Base-by-base conservation (phyloP, 2,888 invertebrate species). In the Agrilus cyanescens region DNA sequence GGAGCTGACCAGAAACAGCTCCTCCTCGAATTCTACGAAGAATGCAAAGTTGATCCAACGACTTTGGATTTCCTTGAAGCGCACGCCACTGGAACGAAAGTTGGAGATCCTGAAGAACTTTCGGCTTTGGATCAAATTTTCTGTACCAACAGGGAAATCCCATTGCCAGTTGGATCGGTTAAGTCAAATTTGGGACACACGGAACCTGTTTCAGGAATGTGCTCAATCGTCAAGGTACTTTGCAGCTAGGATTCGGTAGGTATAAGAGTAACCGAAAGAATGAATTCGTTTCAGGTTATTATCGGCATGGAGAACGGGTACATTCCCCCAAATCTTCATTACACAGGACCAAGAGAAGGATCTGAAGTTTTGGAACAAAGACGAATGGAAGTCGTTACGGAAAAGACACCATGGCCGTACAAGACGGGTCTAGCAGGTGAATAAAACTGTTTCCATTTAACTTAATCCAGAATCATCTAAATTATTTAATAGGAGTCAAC, bases 161-260 rank as follows among this genome's bases (percentile, higher is more conserved):
- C 94, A 0, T 72, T 94, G 0, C 67, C 77, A 38, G 84, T 96
- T 45, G 95, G 95, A 2, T 89, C 94, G 0, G 80, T 93, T 29
- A 96, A 96, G 62, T 91, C 93, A 0, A 96, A 94, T 65, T 74
- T 94, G 62, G 96, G 96, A 0, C 96, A 96, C 65, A 77, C 87
- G 0, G 96, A 96, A 60, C 85, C 93, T 1, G 78, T 80, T 2
- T 85, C 87, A 4, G 86, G 90, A 7, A 69, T 91, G 2, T 87
- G 86, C 53, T 84, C 88, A 0, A 62, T 93, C 46, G 78, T 84
- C 1, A 93, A 91, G 72, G 85, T 80, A 50, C 59, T 33, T 30
- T 12, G 3, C 12, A 16, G 7, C 2, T 5, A 20, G 7, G 5
- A 2, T 5, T 20, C 7, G 4, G 20, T 3, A 20, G 20, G 20